Conservation (phyloP, 2,113 vertebrate species). For the Leuciscus idus region DNA sequence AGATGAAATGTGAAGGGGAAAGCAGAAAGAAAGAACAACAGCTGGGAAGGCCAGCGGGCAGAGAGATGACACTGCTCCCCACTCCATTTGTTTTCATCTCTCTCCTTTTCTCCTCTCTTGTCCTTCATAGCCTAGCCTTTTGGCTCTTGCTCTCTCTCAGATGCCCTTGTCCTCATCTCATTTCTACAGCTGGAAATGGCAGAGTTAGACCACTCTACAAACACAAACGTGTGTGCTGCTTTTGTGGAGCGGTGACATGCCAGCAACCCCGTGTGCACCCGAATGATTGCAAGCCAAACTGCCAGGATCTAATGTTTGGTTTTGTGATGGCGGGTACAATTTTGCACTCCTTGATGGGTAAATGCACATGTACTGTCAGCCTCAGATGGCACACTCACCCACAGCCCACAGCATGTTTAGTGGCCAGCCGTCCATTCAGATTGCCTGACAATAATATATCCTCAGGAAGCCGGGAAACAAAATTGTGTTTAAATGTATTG, state of each 20-base stretch:
- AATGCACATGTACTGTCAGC: not conserved
- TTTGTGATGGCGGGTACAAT: slow-evolving; percentile 1
- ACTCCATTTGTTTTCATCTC: not conserved
- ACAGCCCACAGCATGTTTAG: not conserved
- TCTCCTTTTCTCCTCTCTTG: slow-evolving; percentile 1
- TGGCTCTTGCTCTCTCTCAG: slow-evolving; percentile 12
- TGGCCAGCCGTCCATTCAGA: not conserved
- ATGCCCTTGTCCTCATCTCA: not conserved
- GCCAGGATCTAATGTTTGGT: not conserved
- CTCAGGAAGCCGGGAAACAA: not conserved
- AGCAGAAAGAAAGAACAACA: slow-evolving; percentile 64
- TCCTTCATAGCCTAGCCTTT: not conserved
- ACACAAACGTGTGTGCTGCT: slow-evolving; percentile 5
- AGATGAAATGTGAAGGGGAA: slow-evolving; percentile 66
- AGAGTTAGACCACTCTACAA: not conserved
- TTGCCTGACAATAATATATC: not conserved
- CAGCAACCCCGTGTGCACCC: not conserved
- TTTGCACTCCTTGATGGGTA: not conserved
- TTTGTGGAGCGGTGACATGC: not conserved
- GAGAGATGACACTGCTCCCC: slow-evolving; percentile 61
- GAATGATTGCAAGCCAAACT: not conserved
- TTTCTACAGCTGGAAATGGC: slow-evolving; percentile 9
- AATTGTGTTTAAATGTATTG: not conserved
- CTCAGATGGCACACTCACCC: not conserved
- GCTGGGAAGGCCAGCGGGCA: slow-evolving; percentile 68